Percentiles rank a stretch among this genome's conserved stretches.
These are phyloP conservation scores for Bufo gargarizans DNA, from an alignment of 2,113 vertebrate species.

Conservation along the genomic window DNA sequence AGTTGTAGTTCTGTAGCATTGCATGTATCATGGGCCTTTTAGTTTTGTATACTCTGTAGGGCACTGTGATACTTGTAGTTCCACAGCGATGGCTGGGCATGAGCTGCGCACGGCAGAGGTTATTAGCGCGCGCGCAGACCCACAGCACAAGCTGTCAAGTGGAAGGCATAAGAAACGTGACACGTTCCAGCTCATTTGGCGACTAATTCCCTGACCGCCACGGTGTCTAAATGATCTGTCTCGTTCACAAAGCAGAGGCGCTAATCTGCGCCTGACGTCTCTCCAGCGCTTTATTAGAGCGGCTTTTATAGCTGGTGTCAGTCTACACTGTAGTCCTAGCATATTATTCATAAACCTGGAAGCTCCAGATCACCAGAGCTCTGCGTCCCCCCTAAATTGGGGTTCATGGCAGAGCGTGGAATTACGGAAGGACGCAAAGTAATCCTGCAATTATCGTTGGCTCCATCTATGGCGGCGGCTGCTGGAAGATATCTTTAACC, in stretches of 20 bases:
- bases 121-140: not conserved
- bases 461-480: not conserved
- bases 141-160: not conserved
- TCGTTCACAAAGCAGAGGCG: not conserved
- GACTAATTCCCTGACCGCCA: constrained; percentile 2
- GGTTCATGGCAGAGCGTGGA: not conserved
- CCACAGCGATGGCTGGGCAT: not conserved
- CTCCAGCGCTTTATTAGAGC: not conserved
- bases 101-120: not conserved
- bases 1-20: not conserved
- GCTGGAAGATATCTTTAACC: not conserved
- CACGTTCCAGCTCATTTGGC: constrained; percentile 27
- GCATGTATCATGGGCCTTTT: no score
- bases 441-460: not conserved
- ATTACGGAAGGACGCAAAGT: not conserved
- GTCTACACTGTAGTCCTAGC: not conserved
- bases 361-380: not conserved
- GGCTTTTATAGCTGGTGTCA: not conserved
- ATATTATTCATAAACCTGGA: not conserved
- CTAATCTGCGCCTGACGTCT: constrained; percentile 27
- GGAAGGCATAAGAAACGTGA: constrained; percentile 11
- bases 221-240: constrained; percentile 29
- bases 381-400: not conserved
- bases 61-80: constrained; percentile 6
- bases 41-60: not conserved